These are phyloP conservation scores for Basileuterus tristriatus DNA, from an alignment of 2,797 vertebrate species.

Conservation along the genomic window DNA sequence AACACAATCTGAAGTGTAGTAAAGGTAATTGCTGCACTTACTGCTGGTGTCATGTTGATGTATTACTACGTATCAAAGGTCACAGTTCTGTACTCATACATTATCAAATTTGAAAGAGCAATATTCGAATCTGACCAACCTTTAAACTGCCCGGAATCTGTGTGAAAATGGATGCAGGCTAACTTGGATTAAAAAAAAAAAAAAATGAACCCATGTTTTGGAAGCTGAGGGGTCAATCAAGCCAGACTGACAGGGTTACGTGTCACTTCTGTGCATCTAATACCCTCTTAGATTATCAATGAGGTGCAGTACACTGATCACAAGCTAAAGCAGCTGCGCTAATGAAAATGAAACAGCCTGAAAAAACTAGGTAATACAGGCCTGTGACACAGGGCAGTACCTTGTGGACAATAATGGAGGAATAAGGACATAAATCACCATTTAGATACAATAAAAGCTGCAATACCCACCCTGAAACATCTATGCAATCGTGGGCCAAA, in stretches of 20 bases:
- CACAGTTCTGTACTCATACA: constrained; percentile 98
- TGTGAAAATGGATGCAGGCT: constrained; percentile 75
- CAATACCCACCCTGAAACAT: constrained; percentile 29
- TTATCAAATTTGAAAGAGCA: constrained; percentile 99
- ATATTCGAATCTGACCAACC: constrained; percentile 86
- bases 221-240: constrained; percentile 89
- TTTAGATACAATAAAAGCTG: constrained; percentile 61
- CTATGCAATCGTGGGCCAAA: neutral
- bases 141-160: constrained; percentile 82
- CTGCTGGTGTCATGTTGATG: constrained; percentile 95
- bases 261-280: constrained; percentile 87
- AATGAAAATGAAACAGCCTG: constrained; percentile 90
- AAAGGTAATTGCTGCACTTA: constrained; percentile 91
- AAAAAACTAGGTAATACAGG: constrained; percentile 73
- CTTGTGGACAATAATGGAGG: constrained; percentile 67
- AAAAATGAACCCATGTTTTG: constrained; percentile 76
- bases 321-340: constrained; percentile 89
- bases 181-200: constrained; percentile 59
- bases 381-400: constrained; percentile 71
- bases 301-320: constrained; percentile 91
- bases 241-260: constrained; percentile 84
- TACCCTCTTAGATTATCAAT: constrained; percentile 90
- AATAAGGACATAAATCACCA: constrained; percentile 78
- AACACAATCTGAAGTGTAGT: constrained; percentile 70
- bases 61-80: constrained; percentile 94